phyloP scores from a whole-genome alignment of 2,113 vertebrate genomes.

The Apistogramma diplotaenia region DNA sequence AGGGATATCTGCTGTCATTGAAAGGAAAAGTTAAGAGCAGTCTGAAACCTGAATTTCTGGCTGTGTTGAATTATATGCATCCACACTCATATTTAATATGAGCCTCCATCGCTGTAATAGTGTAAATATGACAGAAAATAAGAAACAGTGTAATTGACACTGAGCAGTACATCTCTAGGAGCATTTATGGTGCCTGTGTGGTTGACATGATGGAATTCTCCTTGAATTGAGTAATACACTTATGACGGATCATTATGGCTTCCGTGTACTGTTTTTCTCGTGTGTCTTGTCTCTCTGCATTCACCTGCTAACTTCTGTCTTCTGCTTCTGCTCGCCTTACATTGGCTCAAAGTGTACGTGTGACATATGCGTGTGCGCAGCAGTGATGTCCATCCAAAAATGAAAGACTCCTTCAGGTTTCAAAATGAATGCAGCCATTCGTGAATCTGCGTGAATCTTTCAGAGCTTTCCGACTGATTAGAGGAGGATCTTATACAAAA shows the following conservation, averaged over 20 bases:
- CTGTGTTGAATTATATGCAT: not conserved
- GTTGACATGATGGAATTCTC: not conserved
- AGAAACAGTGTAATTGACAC: not conserved
- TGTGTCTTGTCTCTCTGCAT: not conserved
- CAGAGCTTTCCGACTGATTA: not conserved
- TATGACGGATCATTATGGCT: not conserved
- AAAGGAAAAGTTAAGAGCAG: not conserved
- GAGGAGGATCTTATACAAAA: constrained; percentile 3
- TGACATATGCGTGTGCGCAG: not conserved
- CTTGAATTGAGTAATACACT: not conserved
- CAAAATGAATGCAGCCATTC: constrained; percentile 6
- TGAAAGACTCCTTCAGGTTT: not conserved
- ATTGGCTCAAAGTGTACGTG: constrained; percentile 16
- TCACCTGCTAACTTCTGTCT: constrained; percentile 16
- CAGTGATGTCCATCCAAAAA: not conserved
- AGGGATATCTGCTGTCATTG: not conserved
- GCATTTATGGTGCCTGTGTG: not conserved
- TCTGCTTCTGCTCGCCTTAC: not conserved
- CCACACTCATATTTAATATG: not conserved
- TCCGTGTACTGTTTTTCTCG: not conserved
- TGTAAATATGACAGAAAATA: not conserved
- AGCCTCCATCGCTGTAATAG: not conserved
- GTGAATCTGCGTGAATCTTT: not conserved
- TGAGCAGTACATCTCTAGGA: not conserved
- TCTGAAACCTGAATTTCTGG: not conserved